Conservation (phyloP, 2,888 invertebrate species). For the Therioaphis trifolii region DNA sequence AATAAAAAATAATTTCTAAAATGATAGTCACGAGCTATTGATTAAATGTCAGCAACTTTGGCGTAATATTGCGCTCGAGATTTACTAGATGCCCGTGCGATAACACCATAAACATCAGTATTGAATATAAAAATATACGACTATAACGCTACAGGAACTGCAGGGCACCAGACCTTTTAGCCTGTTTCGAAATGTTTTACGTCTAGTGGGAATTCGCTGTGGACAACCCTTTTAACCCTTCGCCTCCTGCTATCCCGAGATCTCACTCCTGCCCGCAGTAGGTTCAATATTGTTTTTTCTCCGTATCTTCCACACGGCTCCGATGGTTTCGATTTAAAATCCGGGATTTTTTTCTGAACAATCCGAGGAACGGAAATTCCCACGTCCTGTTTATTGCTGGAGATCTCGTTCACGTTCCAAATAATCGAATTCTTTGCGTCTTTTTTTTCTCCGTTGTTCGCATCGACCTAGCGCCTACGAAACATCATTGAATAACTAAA, state of each 20-base stretch:
- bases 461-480: too few relatives aligned
- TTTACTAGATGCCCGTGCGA: background rate
- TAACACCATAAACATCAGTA: constrained; percentile 9
- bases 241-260: too few relatives aligned
- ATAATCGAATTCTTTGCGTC: constrained; percentile 38
- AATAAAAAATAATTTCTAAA: background rate
- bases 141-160: background rate
- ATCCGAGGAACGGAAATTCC: background rate
- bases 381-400: constrained; percentile 31
- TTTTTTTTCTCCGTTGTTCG: background rate
- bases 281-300: constrained; percentile 34
- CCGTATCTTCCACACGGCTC: background rate
- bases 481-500: too few relatives aligned
- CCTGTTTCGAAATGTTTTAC: constrained; percentile 19
- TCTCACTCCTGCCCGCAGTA: background rate
- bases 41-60: constrained; percentile 1
- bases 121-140: constrained; percentile 35
- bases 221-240: constrained; percentile 41
- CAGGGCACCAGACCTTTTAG: constrained; percentile 31
- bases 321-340: constrained; percentile 34
- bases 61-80: background rate
- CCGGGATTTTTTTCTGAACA: background rate
- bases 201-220: constrained; percentile 3
- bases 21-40: background rate
- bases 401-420: constrained; percentile 38